Conservation (phyloP, 1,140 invertebrate genomes). For the Pseudomyrmex concolor region DNA sequence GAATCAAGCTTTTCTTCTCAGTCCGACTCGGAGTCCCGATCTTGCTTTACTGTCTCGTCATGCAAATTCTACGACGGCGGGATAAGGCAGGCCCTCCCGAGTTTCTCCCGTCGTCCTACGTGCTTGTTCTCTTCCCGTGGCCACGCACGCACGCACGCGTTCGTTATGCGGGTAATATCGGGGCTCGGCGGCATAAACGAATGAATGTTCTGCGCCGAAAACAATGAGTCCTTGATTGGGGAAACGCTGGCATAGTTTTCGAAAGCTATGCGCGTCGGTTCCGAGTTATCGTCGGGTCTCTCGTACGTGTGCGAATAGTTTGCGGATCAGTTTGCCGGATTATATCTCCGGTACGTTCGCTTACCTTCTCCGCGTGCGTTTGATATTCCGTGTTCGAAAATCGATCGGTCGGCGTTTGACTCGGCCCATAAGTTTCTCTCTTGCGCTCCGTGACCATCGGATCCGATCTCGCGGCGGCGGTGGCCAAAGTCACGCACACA, state of each 20-base stretch:
- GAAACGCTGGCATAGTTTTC: conserved; percentile 68
- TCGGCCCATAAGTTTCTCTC: conserved; percentile 24
- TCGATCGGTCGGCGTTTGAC: conserved; percentile 35
- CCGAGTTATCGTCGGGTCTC: conserved; percentile 40
- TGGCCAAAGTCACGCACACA: not conserved
- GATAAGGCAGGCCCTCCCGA: conserved; percentile 58
- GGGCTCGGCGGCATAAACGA: conserved; percentile 7
- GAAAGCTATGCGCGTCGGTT: conserved; percentile 35
- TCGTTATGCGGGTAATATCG: conserved; percentile 57
- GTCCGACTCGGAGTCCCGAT: conserved; percentile 41
- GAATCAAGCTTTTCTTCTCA: conserved; percentile 25
- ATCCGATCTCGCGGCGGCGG: not conserved
- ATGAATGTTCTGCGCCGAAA: conserved; percentile 52
- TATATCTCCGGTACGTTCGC: conserved; percentile 41
- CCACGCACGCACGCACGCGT: conserved; percentile 34
- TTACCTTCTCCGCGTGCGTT: conserved; percentile 14
- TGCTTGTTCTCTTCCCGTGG: not conserved
- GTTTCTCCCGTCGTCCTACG: conserved; percentile 13
- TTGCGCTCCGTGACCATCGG: not conserved
- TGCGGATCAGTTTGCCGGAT: conserved; percentile 33
- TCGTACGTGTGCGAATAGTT: conserved; percentile 60
- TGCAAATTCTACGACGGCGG: conserved; percentile 77
- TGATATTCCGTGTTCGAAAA: conserved; percentile 47
- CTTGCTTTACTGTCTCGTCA: conserved; percentile 78
- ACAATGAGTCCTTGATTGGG: conserved; percentile 70